phyloP scores from a whole-genome alignment of 2,888 invertebrate genomes.

The Zhuqinia jingwanae region DNA sequence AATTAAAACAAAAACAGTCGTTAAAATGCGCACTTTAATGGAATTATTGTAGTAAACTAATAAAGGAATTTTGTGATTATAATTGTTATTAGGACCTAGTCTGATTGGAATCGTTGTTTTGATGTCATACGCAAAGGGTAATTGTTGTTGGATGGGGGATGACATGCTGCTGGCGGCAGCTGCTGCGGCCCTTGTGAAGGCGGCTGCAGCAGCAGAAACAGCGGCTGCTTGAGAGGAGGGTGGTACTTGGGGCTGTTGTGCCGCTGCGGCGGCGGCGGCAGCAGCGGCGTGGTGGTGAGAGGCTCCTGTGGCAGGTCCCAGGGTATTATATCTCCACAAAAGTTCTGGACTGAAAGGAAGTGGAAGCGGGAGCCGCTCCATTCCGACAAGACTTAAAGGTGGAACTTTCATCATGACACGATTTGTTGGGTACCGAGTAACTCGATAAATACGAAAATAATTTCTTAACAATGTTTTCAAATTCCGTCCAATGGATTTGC shows the following conservation, averaged over 20 bases:
- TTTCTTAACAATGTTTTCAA: background rate
- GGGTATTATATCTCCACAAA: constrained; percentile 90
- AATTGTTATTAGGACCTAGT: constrained; percentile 82
- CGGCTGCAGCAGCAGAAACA: constrained; percentile 78
- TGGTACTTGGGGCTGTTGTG: constrained; percentile 82
- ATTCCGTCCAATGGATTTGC: constrained; percentile 26
- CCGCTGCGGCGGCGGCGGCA: constrained; percentile 77
- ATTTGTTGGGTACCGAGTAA: background rate
- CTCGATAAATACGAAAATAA: no score
- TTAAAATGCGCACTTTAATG: background rate
- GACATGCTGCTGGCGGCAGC: constrained; percentile 79
- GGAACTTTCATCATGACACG: constrained; percentile 80
- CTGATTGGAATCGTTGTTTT: constrained; percentile 92
- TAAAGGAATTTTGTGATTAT: background rate
- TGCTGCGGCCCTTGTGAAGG: constrained; percentile 74
- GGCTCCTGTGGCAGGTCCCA: constrained; percentile 84
- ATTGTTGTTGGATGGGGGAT: constrained; percentile 85
- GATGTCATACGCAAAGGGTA: constrained; percentile 86
- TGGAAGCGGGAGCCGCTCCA: constrained; percentile 86
- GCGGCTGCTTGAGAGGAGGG: constrained; percentile 77
- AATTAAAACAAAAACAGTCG: constrained; percentile 13
- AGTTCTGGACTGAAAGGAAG: constrained; percentile 92
- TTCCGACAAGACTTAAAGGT: constrained; percentile 80
- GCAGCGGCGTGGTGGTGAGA: constrained; percentile 80
- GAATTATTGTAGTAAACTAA: background rate